These are phyloP conservation scores for Amblyornis subalaris DNA, from an alignment of 2,113 vertebrate species.

Conservation along the genomic window DNA sequence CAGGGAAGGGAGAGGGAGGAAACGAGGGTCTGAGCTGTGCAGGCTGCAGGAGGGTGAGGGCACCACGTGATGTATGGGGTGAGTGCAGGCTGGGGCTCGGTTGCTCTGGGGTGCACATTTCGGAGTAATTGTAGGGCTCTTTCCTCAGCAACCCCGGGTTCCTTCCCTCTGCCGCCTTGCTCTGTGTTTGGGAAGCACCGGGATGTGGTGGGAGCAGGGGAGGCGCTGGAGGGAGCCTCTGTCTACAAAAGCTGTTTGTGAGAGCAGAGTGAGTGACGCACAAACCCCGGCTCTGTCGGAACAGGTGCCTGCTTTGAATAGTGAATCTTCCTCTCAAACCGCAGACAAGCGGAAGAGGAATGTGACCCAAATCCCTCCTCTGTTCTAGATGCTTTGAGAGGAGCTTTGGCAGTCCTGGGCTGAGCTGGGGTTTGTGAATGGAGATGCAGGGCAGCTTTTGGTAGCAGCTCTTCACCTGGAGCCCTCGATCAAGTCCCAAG, in stretches of 20 bases:
- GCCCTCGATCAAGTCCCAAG: not conserved
- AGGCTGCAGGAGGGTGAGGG: not conserved
- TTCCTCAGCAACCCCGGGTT: not conserved
- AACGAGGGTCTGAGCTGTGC: not conserved
- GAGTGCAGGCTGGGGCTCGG: not conserved
- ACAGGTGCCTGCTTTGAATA: constrained; percentile 33
- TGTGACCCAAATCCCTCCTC: constrained; percentile 18
- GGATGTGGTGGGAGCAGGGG: constrained; percentile 2
- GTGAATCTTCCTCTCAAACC: not conserved
- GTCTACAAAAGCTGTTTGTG: not conserved
- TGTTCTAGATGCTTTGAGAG: not conserved
- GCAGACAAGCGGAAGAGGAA: constrained; percentile 5
- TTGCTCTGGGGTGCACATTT: not conserved
- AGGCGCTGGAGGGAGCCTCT: not conserved
- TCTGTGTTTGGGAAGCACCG: not conserved
- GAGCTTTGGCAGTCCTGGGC: not conserved
- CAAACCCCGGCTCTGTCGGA: not conserved
- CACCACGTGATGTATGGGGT: not conserved
- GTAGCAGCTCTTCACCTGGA: not conserved
- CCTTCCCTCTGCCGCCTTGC: not conserved
- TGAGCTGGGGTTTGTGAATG: not conserved
- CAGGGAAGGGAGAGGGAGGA: not conserved
- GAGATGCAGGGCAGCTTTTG: not conserved
- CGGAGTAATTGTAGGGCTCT: not conserved
- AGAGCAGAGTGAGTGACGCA: not conserved